A percentile compares a stretch with the other conserved stretches of the same genome.
Conservation (phyloP, 2,797 vertebrate genomes). For the Sebastes jordani region DNA sequence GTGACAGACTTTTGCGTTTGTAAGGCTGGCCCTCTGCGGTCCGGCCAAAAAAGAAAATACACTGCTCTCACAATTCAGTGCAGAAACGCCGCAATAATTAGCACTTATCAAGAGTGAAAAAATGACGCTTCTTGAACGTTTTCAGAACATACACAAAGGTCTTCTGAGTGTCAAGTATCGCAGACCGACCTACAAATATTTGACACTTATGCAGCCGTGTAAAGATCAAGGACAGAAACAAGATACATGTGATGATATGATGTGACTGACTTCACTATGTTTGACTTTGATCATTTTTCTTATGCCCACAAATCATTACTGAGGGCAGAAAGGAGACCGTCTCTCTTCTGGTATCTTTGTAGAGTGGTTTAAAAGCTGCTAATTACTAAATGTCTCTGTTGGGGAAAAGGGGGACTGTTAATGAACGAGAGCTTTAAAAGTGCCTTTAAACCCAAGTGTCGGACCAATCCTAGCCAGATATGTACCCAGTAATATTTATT, state of each 20-base stretch:
- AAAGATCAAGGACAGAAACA: conserved; percentile 23
- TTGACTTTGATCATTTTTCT: conserved; percentile 45
- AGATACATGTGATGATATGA: conserved; percentile 11
- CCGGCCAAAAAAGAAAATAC: background rate
- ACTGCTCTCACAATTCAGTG: background rate
- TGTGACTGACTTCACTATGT: conserved; percentile 1
- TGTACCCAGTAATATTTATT: background rate
- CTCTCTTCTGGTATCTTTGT: conserved; percentile 15
- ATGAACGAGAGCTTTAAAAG: conserved; percentile 27
- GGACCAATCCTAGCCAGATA: conserved; percentile 13
- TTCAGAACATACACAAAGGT: background rate
- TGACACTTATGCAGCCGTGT: background rate
- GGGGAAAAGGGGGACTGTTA: conserved; percentile 4
- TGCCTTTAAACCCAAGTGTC: conserved; percentile 6
- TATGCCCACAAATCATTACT: conserved; percentile 28
- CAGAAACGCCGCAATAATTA: background rate
- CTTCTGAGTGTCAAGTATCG: background rate
- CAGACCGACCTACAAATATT: conserved; percentile 24
- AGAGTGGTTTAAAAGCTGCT: conserved; percentile 34
- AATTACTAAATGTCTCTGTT: conserved; percentile 35
- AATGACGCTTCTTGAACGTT: background rate
- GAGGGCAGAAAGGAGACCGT: conserved; percentile 9
- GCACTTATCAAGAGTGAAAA: background rate
- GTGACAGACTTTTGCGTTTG: too few species aligned
- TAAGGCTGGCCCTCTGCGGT: too few species aligned